Conservation (phyloP, 1,140 invertebrate species). For the Palaemon carinicauda region DNA sequence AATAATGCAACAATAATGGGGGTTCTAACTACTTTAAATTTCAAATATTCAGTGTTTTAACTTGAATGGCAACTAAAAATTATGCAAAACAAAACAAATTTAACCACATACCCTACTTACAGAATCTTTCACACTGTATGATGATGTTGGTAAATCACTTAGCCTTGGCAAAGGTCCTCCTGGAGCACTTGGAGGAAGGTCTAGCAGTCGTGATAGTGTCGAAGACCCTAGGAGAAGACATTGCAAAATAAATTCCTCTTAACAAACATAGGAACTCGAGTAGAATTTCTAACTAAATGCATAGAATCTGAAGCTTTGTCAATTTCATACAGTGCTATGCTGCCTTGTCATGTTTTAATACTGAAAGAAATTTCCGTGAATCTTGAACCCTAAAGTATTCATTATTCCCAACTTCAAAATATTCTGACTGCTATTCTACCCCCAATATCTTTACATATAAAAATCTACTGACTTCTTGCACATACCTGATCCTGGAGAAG, state of each 20-base stretch:
- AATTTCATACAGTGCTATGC: too few species aligned
- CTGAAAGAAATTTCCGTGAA: too few species aligned
- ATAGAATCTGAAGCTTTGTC: too few species aligned
- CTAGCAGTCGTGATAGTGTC: constrained; percentile 65
- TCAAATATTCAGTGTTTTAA: too few species aligned
- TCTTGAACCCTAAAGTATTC: too few species aligned
- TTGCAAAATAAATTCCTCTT: neutral
- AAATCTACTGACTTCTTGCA: neutral
- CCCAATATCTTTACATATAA: neutral
- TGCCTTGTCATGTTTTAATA: too few species aligned
- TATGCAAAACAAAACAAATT: neutral
- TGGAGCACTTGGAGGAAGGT: constrained; percentile 63
- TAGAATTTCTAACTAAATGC: too few species aligned
- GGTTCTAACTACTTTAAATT: too few species aligned
- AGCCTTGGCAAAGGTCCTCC: constrained; percentile 52
- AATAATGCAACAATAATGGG: too few species aligned
- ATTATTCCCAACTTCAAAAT: too few species aligned
- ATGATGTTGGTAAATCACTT: constrained; percentile 22
- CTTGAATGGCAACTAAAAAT: too few species aligned
- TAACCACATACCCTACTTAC: neutral
- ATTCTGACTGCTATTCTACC: neutral
- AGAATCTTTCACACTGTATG: constrained; percentile 2
- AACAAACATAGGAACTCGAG: neutral
- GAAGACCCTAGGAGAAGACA: constrained; percentile 61
- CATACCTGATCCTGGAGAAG: constrained; percentile 12